These are phyloP conservation scores for Melipona beecheii DNA, from an alignment of 2,888 invertebrate genomes.

Conservation along the genomic window DNA sequence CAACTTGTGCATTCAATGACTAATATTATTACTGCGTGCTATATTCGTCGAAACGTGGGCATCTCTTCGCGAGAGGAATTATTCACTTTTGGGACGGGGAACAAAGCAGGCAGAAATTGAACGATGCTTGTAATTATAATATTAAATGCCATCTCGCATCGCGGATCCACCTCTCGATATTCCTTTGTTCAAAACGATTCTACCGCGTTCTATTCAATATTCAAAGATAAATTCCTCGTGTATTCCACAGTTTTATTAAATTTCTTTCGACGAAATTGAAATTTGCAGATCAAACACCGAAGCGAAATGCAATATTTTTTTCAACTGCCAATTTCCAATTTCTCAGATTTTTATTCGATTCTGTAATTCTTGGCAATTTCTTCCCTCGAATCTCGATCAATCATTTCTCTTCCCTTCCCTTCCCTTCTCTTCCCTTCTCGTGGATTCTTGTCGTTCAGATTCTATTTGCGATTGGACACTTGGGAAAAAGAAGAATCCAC, in stretches of 20 bases:
- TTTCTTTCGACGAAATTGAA: not conserved
- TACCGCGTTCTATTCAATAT: not conserved
- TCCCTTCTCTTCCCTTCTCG: not conserved
- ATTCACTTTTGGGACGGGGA: not conserved
- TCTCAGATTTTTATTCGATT: not conserved
- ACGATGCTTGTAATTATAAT: not conserved
- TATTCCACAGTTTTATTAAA: not conserved
- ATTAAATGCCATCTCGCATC: not conserved
- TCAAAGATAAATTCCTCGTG: not conserved
- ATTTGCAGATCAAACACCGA: not conserved
- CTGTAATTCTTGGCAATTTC: not conserved
- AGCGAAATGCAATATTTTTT: not conserved
- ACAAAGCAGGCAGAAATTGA: not conserved
- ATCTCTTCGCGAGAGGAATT: not conserved
- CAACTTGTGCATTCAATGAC: not conserved
- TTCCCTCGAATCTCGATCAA: too few species aligned
- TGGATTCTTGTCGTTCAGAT: not conserved
- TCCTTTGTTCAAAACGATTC: not conserved
- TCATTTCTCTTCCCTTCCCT: too few species aligned
- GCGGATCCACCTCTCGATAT: not conserved
- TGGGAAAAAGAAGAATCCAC: too few species aligned
- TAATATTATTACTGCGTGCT: not conserved
- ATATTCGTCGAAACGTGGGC: not conserved
- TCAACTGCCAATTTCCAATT: not conserved
- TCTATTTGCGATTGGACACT: not conserved